Evolutionary conservation across 1,140 invertebrate species (phyloP).

Genomic region (Penaeus japonicus): DNA sequence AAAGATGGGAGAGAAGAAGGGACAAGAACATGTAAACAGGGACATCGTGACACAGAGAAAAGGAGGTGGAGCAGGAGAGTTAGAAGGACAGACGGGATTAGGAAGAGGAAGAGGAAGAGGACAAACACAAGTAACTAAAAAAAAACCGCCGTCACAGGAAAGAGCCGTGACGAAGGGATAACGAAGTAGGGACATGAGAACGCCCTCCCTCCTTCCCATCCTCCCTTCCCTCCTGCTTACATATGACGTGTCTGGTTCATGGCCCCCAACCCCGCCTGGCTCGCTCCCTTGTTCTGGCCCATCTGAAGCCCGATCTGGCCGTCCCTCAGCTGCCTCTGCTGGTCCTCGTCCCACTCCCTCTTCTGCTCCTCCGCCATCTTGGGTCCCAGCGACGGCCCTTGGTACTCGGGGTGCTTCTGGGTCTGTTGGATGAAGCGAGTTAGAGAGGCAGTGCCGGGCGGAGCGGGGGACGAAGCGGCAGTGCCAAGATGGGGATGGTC

Average conservation of each 20-base stretch:
- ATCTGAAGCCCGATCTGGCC: slow-evolving; percentile 93
- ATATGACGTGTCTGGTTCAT: slow-evolving; percentile 96
- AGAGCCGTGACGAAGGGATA: not conserved
- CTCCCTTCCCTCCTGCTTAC: slow-evolving; percentile 69
- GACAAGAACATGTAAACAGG: not conserved
- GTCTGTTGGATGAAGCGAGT: slow-evolving; percentile 70
- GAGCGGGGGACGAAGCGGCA: not conserved
- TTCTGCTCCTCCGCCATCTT: slow-evolving; percentile 96
- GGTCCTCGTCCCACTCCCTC: slow-evolving; percentile 92
- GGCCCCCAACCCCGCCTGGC: slow-evolving; percentile 78
- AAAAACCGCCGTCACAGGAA: not conserved
- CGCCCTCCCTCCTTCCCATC: not conserved
- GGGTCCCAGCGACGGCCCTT: slow-evolving; percentile 86
- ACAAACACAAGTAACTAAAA: not conserved
- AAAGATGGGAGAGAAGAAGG: not conserved
- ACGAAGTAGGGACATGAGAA: not conserved
- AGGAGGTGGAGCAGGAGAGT: not conserved
- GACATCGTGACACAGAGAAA: not conserved
- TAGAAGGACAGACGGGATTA: not conserved
- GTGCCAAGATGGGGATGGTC: not conserved
- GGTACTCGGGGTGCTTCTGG: slow-evolving; percentile 93
- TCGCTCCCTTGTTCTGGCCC: slow-evolving; percentile 88
- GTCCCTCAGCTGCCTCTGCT: slow-evolving; percentile 84
- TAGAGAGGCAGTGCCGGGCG: not conserved
- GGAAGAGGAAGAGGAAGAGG: not conserved